Evolutionary conservation across 2,797 vertebrate species (phyloP), one percentile per base, ranked within the genome.

Genomic region (Pristis pectinata): DNA sequence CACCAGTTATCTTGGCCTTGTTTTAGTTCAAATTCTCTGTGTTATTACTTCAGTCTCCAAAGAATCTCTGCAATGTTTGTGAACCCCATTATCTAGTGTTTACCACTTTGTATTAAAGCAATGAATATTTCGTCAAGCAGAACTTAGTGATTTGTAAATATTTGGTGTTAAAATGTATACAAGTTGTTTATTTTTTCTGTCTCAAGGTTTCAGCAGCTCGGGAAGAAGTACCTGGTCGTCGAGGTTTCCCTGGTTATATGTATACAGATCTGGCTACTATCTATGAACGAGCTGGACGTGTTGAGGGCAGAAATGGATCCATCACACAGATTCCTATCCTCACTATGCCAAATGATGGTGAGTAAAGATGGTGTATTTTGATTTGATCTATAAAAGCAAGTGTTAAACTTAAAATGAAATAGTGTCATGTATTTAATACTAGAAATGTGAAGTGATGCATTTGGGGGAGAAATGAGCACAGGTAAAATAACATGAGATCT

Each of bases 261-360:
- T 98, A 98, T 96, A 98, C 98, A 0, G 98, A 98, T 95, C 96
- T 98, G 96, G 98, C 98, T 95, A 98, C 98, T 70, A 98, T 98
- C 96, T 98, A 98, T 0, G 98, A 98, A 77, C 96, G 98, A 0
- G 98, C 98, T 0, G 98, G 98, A 0, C 95, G 98, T 94, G 97
- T 98, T 95, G 98, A 98, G 95, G 98, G 98, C 95, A 97, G 98
- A 72, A 98, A 97, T 49, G 98, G 98, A 93, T 98, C 98, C 93
- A 98, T 98, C 97, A 98, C 98, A 37, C 98, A 98, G 97, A 98
- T 98, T 95, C 98, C 98, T 94, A 98, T 98, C 80, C 97, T 98
- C 91, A 98, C 98, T 77, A 98, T 98, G 98, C 98, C 98, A 94
- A 98, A 98, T n/a, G 98, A 98, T 9, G 98, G 97, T 98, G 44